These are phyloP conservation scores for Malurus cyaneus DNA, from an alignment of 2,113 vertebrate genomes.

Conservation along the genomic window DNA sequence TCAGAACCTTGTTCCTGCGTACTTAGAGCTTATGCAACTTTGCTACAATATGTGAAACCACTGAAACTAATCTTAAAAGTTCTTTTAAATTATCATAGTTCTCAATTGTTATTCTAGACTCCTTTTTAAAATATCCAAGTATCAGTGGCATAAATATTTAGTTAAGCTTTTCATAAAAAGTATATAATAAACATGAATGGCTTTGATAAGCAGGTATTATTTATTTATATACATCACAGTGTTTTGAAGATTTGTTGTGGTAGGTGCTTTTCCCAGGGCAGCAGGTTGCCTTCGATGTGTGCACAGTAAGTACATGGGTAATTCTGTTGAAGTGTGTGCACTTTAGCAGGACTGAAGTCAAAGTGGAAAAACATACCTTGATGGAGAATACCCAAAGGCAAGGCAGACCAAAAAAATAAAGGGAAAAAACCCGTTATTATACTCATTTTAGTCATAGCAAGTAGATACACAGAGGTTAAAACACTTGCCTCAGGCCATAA, in stretches of 20 bases:
- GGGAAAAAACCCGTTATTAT: background rate
- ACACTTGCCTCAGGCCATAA: background rate
- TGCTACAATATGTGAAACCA: background rate
- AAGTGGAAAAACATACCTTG: conserved; percentile 47
- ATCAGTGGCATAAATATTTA: conserved; percentile 3
- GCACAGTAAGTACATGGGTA: background rate
- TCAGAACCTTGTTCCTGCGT: background rate
- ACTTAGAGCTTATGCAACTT: background rate
- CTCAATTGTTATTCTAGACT: background rate
- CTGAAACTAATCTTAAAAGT: background rate
- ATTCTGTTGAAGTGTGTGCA: background rate
- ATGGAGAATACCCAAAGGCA: conserved; percentile 47
- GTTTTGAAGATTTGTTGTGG: background rate
- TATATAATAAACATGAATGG: background rate
- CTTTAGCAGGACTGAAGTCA: conserved; percentile 12
- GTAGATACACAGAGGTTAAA: conserved; percentile 30
- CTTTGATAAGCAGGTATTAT: background rate
- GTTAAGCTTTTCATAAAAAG: background rate
- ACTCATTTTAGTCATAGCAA: conserved; percentile 37
- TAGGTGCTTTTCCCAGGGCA: background rate
- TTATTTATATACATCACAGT: background rate
- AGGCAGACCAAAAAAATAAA: conserved; percentile 4
- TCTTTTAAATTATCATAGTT: background rate
- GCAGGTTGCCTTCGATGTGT: background rate
- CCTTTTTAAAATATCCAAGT: background rate